Evolutionary conservation across 2,113 vertebrate genomes (phyloP), one percentile per base, ranked within the genome.

Genomic region (Nothoprocta perdicaria): DNA sequence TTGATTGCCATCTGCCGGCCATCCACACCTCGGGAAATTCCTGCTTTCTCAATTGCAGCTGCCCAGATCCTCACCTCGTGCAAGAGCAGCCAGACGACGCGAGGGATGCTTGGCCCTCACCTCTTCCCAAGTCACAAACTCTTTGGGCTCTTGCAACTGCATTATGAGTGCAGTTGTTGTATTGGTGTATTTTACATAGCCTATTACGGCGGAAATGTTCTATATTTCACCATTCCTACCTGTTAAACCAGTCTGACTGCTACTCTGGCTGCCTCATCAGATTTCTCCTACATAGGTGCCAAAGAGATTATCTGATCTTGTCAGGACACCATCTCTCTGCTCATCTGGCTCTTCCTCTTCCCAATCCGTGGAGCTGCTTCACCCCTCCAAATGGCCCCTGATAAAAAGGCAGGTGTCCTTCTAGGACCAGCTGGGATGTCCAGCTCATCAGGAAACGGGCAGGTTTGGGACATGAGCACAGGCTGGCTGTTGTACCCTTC

Each of bases 1-100:
- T 95, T 77, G 84, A 93, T 83, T 91, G 94, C 85, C 82, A 91
- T 75, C 96, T 97, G 94, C 96, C 29, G 67, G 94, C 74, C 38
- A 48, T 26, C 29, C 61, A 18, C 22, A 1, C 45, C 50, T 40
- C 68, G 65, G 46, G 74, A 77, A 80, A 83, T 3, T 12, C 27
- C 21, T 5, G 29, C 45, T 76, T 48, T 40, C 43, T 48, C 5
- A 31, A 13, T 22, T 33, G 21, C n/a, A 12, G 3, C 1, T 0
- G 24, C n/a, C 66, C 58, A 43, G 17, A 6, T 62, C n/a, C 14
- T 5, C 41, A 19, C 2, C 14, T 24, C 87, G 45, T 5, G 23
- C 35, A 52, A 61, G 52, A 71, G 46, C 62, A 73, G 21, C n/a
- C 80, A 57, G 2, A 31, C 53, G 24, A 29, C n/a, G 33, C 3